Percentiles rank a stretch among this genome's conserved stretches.
Evolutionary conservation across 2,888 invertebrate species (phyloP).

Genomic region (Dendrolimus pini): DNA sequence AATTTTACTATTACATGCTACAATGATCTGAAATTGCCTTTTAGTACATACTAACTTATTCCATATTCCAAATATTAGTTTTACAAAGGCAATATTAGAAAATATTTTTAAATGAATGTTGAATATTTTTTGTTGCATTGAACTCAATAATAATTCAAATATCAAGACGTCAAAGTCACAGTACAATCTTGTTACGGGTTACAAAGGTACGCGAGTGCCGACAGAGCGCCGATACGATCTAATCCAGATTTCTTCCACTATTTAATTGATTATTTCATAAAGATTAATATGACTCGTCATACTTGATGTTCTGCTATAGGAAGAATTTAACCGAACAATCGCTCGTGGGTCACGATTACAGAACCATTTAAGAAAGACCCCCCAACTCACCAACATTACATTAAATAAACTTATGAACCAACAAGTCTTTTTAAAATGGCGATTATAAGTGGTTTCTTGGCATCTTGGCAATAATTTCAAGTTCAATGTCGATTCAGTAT

Average conservation of each 20-base stretch:
- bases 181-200: conserved; percentile 48
- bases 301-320: conserved; percentile 44
- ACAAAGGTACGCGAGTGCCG: conserved; percentile 55
- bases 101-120: too few relatives aligned
- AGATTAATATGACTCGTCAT: conserved; percentile 68
- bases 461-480: conserved; percentile 43
- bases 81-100: too few relatives aligned
- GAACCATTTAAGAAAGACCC: conserved; percentile 27
- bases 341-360: conserved; percentile 40
- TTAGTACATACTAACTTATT: too few relatives aligned
- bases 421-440: conserved; percentile 25
- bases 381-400: conserved; percentile 11
- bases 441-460: conserved; percentile 26
- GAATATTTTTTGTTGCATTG: too few relatives aligned
- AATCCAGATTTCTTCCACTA: conserved; percentile 67
- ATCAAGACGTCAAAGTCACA: conserved; percentile 32
- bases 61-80: too few relatives aligned
- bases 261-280: conserved; percentile 73
- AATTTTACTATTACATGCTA: too few relatives aligned
- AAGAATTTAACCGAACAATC: conserved; percentile 53
- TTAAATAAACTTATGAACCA: conserved; percentile 9
- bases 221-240: conserved; percentile 65
- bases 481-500: conserved; percentile 46
- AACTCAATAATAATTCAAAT: conserved; percentile 9
- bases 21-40: too few relatives aligned